Evolutionary conservation across 2,113 vertebrate genomes (phyloP), one percentile per base, ranked within the genome.

Genomic region (Phylloscopus trochiloides): DNA sequence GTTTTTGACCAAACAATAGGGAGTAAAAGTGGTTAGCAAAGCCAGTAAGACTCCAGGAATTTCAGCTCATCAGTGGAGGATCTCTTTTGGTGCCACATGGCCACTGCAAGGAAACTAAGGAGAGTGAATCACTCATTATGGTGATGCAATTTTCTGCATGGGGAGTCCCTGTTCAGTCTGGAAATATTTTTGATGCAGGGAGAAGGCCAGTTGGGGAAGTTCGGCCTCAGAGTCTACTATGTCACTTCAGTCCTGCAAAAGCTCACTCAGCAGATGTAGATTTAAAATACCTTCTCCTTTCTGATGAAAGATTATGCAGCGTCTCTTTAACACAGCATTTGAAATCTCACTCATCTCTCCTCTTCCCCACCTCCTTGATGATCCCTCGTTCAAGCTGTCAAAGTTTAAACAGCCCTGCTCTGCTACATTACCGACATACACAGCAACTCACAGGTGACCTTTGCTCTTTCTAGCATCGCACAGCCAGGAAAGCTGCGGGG

Each of bases 391-490:
- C 74, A 43, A 92, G 91, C 79, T 63, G 88, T 91, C 92, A 81
- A 0, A 6, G 50, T 91, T 89, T 94, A 82, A 82, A 77, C 66
- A 82, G 92, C 58, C 58, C 73, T 52, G 80, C 6, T 36, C 71
- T 7, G 25, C 79, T 80, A 6, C 62, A 28, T 91, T 94, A 93
- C 95, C 52, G 11, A 79, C 75, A 81, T 67, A 17, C 20, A 57
- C 55, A 79, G 81, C 61, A 78, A 74, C 50, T 85, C 3, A 1
- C 6, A 12, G 55, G 54, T 0, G 68, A 94, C 94, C 91, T 94
- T 84, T 93, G 94, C 87, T 90, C 94, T 68, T 91, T 85, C 66
- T 16, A 54, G 74, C 43, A 62, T 88, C 71, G 59, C 85, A 73
- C 75, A 91, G 84, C 58, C 81, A 72, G 75, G 52, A 92, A 94